These are phyloP conservation scores for Vollenhovia emeryi DNA, from an alignment of 1,140 invertebrate species.

Conservation along the genomic window DNA sequence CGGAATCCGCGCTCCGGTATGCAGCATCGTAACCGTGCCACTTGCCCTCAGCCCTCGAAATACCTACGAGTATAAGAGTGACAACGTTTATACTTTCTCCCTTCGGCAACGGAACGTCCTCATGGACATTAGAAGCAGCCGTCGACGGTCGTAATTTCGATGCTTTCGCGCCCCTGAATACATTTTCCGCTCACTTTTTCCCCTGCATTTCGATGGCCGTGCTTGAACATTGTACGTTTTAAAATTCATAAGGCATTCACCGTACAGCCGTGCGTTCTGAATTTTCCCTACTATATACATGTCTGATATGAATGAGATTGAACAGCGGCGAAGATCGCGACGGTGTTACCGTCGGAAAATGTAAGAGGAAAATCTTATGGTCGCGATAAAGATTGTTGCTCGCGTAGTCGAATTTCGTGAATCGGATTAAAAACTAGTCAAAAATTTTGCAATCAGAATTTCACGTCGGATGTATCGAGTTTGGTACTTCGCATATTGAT, in stretches of 20 bases:
- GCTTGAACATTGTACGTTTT: conserved; percentile 1
- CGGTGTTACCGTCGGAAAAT: neutral
- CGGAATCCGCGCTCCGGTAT: conserved; percentile 7
- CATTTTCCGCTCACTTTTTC: neutral
- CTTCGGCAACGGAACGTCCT: conserved; percentile 10
- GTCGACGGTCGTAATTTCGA: conserved; percentile 47
- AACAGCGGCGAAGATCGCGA: neutral
- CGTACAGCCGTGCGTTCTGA: conserved; percentile 10
- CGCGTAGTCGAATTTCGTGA: neutral
- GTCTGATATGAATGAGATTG: neutral
- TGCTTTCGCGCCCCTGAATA: conserved; percentile 22
- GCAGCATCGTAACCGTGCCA: neutral
- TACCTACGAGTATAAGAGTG: conserved; percentile 31
- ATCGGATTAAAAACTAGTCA: neutral
- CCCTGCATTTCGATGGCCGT: neutral
- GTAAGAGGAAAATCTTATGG: neutral
- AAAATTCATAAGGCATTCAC: conserved; percentile 54
- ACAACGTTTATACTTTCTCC: conserved; percentile 39
- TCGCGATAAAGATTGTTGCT: neutral
- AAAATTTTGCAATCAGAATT: neutral
- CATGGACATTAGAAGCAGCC: conserved; percentile 31
- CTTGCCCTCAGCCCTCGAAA: neutral
- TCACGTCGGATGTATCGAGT: neutral
- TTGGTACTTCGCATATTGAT: neutral
- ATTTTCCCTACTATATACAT: conserved; percentile 17